Conservation (phyloP, 2,888 invertebrate species). For the Halocaridina rubra region DNA sequence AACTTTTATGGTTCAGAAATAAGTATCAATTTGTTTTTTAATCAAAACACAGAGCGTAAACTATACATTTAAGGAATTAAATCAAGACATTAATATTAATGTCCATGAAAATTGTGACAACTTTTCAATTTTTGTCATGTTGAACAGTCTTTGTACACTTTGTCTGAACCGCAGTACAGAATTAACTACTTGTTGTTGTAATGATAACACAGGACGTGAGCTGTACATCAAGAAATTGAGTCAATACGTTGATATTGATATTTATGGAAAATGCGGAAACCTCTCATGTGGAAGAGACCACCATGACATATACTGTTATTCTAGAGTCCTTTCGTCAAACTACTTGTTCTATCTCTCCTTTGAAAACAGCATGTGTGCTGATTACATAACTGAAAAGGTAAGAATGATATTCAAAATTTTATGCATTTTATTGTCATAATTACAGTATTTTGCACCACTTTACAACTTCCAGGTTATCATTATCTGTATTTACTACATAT, state of each 20-base stretch:
- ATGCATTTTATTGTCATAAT: not conserved
- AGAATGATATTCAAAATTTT: not conserved
- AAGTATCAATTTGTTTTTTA: too few species aligned
- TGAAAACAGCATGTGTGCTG: conserved; percentile 46
- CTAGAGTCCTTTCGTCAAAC: not conserved
- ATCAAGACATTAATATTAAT: conserved; percentile 16
- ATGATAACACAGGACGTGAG: conserved; percentile 39
- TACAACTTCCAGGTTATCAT: not conserved
- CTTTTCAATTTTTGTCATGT: too few species aligned
- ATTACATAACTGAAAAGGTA: conserved; percentile 51
- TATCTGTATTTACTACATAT: not conserved
- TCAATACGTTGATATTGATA: conserved; percentile 18
- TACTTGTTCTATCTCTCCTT: conserved; percentile 51
- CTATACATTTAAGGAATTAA: conserved; percentile 32
- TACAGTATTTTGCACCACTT: not conserved
- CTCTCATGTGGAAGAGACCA: conserved; percentile 12
- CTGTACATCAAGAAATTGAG: conserved; percentile 31
- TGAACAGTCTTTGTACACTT: too few species aligned
- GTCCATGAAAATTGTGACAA: conserved; percentile 30
- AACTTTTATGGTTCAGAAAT: too few species aligned
- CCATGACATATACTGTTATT: conserved; percentile 18
- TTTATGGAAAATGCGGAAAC: conserved; percentile 33
- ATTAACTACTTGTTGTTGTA: too few species aligned
- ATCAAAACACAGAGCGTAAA: conserved; percentile 34
- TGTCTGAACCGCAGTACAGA: too few species aligned